Evolutionary conservation across 1,140 invertebrate species (phyloP).

Genomic region (Tetragonula clypearis): DNA sequence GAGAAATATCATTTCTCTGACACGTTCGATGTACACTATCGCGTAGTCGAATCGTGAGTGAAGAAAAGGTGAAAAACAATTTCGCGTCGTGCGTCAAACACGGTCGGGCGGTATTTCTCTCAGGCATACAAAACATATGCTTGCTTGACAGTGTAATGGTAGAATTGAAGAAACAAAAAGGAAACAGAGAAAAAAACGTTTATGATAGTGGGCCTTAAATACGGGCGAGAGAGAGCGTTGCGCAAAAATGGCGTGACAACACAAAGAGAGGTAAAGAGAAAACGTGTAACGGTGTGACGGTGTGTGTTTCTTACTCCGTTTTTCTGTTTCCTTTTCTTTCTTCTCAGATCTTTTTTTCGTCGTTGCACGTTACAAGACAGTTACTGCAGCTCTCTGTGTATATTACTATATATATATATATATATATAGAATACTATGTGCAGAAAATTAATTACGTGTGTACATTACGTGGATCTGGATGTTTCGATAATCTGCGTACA

Average conservation of each 20-base stretch:
- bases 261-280: conserved; percentile 60
- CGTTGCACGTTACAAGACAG: conserved; percentile 45
- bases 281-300: conserved; percentile 51
- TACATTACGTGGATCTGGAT: not conserved
- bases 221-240: conserved; percentile 53
- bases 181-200: conserved; percentile 41
- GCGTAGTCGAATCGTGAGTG: not conserved
- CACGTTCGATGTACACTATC: no score
- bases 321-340: not conserved
- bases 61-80: not conserved
- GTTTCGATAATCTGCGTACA: no score
- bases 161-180: conserved; percentile 21
- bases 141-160: conserved; percentile 53
- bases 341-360: not conserved
- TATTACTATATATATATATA: not conserved
- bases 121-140: conserved; percentile 60
- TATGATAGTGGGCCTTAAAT: conserved; percentile 63
- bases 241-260: conserved; percentile 47
- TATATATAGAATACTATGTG: conserved; percentile 39
- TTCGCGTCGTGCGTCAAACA: conserved; percentile 48
- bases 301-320: conserved; percentile 17
- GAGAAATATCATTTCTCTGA: not conserved
- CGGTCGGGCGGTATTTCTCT: conserved; percentile 28
- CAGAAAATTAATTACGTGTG: conserved; percentile 42
- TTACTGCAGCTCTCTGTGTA: conserved; percentile 40